A percentile compares a stretch with the other conserved stretches of the same genome.
Conservation (phyloP, 2,888 invertebrate genomes). For the Hydraecia micacea region DNA sequence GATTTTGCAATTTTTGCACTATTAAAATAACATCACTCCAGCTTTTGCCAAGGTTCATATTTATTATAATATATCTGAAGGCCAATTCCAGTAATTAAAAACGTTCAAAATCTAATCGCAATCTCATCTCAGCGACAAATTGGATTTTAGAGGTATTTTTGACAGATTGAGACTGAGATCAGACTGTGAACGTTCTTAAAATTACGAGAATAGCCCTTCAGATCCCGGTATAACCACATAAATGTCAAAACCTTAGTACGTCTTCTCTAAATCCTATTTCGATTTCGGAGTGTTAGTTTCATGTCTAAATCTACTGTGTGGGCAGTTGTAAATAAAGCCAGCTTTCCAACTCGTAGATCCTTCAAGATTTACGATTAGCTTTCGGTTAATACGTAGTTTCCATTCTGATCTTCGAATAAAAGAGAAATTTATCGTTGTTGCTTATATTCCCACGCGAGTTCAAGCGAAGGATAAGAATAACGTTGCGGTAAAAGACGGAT, state of each 20-base stretch:
- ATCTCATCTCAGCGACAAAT: no score
- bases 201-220: no score
- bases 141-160: no score
- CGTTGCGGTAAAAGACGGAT: slow-evolving; percentile 44
- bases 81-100: background rate
- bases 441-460: slow-evolving; percentile 59
- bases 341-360: slow-evolving; percentile 52
- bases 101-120: no score
- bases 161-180: no score
- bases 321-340: slow-evolving; percentile 57
- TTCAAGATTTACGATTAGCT: slow-evolving; percentile 62
- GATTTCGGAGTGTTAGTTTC: slow-evolving; percentile 32
- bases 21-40: background rate
- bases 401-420: slow-evolving; percentile 62
- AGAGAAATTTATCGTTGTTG: slow-evolving; percentile 59
- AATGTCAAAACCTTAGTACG: background rate
- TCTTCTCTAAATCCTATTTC: slow-evolving; percentile 17
- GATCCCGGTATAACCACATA: background rate
- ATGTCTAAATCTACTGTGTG: slow-evolving; percentile 26
- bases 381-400: slow-evolving; percentile 55
- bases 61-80: background rate
- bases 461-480: slow-evolving; percentile 44
- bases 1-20: background rate
- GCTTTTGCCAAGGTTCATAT: background rate
- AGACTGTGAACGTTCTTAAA: no score